These are phyloP conservation scores for Formica selysi DNA, from an alignment of 1,140 invertebrate species.

Conservation along the genomic window DNA sequence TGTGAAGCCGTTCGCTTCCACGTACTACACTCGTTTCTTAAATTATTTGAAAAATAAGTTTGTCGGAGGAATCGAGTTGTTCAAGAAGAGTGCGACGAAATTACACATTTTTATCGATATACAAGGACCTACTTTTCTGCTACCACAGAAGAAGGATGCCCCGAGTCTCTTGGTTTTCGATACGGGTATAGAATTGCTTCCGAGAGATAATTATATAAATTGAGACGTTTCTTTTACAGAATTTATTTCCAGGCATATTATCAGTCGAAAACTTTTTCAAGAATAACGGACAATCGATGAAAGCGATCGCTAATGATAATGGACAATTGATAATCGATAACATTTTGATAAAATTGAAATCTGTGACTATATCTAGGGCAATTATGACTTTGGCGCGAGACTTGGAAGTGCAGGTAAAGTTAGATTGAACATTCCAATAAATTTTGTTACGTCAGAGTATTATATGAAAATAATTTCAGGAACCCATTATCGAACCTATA, in stretches of 20 bases:
- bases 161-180: conserved; percentile 93
- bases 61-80: conserved; percentile 82
- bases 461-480: conserved; percentile 83
- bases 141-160: conserved; percentile 93
- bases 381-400: conserved; percentile 91
- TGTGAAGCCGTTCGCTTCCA: conserved; percentile 88
- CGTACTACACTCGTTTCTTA: conserved; percentile 65
- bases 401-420: conserved; percentile 89
- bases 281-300: conserved; percentile 84
- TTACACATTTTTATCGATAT: conserved; percentile 91
- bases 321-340: conserved; percentile 88
- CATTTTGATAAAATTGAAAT: conserved; percentile 90
- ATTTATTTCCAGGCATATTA: conserved; percentile 88
- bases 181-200: conserved; percentile 86
- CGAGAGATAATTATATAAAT: background rate
- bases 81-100: conserved; percentile 89
- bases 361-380: conserved; percentile 90
- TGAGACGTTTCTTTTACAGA: background rate
- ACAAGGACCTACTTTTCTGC: conserved; percentile 91
- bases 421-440: conserved; percentile 3
- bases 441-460: background rate
- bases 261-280: conserved; percentile 94
- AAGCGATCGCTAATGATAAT: conserved; percentile 51
- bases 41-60: conserved; percentile 72
- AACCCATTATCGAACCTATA: conserved; percentile 92